phyloP scores from a whole-genome alignment of 2,888 invertebrate species.

The Ophioninae sp. region DNA sequence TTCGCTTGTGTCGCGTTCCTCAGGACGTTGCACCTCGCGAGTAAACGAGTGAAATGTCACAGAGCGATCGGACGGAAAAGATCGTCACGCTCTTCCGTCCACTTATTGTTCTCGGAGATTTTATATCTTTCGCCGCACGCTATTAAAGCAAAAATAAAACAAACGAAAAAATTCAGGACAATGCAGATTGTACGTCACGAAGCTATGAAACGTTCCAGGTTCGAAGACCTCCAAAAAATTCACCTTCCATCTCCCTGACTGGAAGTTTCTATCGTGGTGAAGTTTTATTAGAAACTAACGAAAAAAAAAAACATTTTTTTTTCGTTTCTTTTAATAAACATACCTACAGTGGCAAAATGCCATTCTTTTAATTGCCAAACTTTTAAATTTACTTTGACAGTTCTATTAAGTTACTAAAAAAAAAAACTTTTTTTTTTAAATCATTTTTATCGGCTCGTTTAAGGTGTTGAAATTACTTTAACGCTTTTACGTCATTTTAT shows the following conservation, averaged over 20 bases:
- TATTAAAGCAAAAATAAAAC: background rate
- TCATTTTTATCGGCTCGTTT: no score
- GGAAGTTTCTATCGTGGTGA: no score
- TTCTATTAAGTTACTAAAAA: no score
- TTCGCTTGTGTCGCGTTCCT: conserved; percentile 15
- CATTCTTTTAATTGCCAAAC: no score
- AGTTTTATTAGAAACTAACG: no score
- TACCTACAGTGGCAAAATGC: no score
- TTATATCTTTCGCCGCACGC: background rate
- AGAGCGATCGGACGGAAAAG: conserved; percentile 22
- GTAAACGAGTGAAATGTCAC: conserved; percentile 17
- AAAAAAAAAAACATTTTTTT: no score
- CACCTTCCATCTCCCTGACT: no score
- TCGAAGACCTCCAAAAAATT: background rate
- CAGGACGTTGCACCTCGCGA: conserved; percentile 21
- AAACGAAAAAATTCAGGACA: background rate
- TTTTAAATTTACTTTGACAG: no score
- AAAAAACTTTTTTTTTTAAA: no score
- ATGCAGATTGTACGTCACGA: background rate
- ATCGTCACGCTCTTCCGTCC: conserved; percentile 28
- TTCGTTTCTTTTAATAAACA: no score
- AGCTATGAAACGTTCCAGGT: background rate
- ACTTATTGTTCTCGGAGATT: conserved; percentile 15
- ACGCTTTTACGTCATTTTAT: no score
- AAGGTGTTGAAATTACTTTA: background rate